Conservation (phyloP, 2,888 invertebrate genomes). For the Spisula subtruncata region DNA sequence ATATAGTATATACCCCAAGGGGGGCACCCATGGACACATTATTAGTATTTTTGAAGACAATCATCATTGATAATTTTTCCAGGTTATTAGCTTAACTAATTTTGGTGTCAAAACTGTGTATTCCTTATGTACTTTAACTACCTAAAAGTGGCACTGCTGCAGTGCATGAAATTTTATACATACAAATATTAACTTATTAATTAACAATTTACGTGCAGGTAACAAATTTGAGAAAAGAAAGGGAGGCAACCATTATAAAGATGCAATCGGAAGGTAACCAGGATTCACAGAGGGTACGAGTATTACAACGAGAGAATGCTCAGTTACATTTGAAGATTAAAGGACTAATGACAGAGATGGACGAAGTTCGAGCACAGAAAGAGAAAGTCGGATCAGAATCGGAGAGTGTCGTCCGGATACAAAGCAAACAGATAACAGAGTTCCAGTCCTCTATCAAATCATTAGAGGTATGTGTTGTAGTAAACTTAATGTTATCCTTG, state of each 20-base stretch:
- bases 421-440: constrained; percentile 86
- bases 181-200: background rate
- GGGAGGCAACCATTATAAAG: constrained; percentile 82
- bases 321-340: constrained; percentile 85
- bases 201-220: constrained; percentile 74
- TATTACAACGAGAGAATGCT: constrained; percentile 86
- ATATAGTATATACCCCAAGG: no score
- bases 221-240: constrained; percentile 85
- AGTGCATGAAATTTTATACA: no score
- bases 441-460: constrained; percentile 83
- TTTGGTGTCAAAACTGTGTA: no score
- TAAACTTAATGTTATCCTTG: no score
- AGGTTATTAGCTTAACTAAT: no score
- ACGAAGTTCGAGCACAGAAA: constrained; percentile 85
- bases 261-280: constrained; percentile 81
- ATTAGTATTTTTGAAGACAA: no score
- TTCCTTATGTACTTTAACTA: no score
- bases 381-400: constrained; percentile 85
- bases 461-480: constrained; percentile 82
- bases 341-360: constrained; percentile 85
- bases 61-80: no score
- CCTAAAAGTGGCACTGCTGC: no score
- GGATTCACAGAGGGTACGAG: constrained; percentile 83
- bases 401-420: constrained; percentile 83
- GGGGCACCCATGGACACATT: no score